These are phyloP conservation scores for Sarcophaga bullata DNA, from an alignment of 1,140 invertebrate species.

Conservation along the genomic window DNA sequence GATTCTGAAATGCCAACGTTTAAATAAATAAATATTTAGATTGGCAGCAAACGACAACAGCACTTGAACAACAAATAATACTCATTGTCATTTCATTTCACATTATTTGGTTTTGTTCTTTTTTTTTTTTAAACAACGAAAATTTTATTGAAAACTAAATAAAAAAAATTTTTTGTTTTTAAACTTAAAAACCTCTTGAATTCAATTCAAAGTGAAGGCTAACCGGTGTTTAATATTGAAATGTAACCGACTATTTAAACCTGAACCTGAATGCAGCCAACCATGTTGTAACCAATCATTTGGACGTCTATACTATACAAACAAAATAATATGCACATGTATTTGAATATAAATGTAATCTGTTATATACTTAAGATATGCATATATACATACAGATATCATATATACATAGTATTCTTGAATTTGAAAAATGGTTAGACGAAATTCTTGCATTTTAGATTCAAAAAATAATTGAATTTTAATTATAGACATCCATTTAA, in stretches of 20 bases:
- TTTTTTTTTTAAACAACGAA: no score
- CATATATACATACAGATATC: neutral
- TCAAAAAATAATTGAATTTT: neutral
- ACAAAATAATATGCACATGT: neutral
- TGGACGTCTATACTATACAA: neutral
- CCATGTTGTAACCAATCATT: constrained; percentile 21
- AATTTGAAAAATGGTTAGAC: neutral
- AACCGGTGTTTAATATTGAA: constrained; percentile 2
- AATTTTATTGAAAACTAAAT: no score
- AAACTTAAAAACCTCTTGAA: neutral
- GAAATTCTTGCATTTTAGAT: neutral
- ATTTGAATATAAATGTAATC: no score
- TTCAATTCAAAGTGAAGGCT: constrained; percentile 24
- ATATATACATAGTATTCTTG: neutral
- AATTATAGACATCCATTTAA: neutral
- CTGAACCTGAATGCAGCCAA: constrained; percentile 15
- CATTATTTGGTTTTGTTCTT: no score
- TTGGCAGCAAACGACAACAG: neutral
- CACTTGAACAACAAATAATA: no score
- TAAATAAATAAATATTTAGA: neutral
- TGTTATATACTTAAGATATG: no score
- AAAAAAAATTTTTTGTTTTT: no score
- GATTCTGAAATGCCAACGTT: neutral
- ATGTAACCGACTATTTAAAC: constrained; percentile 11
- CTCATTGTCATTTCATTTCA: no score